These are phyloP conservation scores for Phrixothrix hirtus DNA, from an alignment of 2,888 invertebrate species.

Conservation along the genomic window DNA sequence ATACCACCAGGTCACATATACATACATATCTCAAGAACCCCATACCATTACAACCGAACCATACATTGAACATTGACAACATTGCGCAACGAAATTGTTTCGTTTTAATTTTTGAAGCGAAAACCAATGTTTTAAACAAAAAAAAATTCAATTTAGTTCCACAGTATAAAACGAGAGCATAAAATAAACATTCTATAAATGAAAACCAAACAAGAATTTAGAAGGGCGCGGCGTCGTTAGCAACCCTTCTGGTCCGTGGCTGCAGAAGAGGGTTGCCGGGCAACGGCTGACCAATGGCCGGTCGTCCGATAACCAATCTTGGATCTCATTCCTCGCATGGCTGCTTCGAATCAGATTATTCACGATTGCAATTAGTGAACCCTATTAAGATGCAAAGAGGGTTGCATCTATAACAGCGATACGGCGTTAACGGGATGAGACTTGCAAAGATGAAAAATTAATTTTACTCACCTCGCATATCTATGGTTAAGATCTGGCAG, in stretches of 20 bases:
- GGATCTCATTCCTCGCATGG: conserved; percentile 57
- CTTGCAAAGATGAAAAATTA: conserved; percentile 26
- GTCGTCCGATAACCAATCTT: conserved; percentile 56
- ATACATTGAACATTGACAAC: conserved; percentile 4
- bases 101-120: too few relatives aligned
- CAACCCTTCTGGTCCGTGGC: conserved; percentile 45
- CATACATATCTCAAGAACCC: conserved; percentile 30
- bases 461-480: conserved; percentile 64
- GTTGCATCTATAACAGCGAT: conserved; percentile 14
- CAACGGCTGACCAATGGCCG: conserved; percentile 54
- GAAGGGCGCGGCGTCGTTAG: conserved; percentile 28
- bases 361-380: conserved; percentile 36
- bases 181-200: conserved; percentile 21
- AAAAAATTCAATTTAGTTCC: conserved; percentile 1
- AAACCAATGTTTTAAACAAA: too few relatives aligned
- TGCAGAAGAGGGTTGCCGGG: conserved; percentile 46
- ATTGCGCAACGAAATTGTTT: too few relatives aligned
- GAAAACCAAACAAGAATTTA: conserved; percentile 24
- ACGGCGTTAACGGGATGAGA: conserved; percentile 2
- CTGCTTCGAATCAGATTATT: conserved; percentile 51
- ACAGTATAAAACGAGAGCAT: conserved; percentile 3
- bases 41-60: conserved; percentile 14
- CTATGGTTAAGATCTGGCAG: conserved; percentile 72
- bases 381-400: conserved; percentile 31
- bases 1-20: conserved; percentile 33